A percentile compares a stretch with the other conserved stretches of the same genome.
Evolutionary conservation across 2,888 invertebrate species (phyloP).

Genomic region (Ommatoiulus sabulosus): DNA sequence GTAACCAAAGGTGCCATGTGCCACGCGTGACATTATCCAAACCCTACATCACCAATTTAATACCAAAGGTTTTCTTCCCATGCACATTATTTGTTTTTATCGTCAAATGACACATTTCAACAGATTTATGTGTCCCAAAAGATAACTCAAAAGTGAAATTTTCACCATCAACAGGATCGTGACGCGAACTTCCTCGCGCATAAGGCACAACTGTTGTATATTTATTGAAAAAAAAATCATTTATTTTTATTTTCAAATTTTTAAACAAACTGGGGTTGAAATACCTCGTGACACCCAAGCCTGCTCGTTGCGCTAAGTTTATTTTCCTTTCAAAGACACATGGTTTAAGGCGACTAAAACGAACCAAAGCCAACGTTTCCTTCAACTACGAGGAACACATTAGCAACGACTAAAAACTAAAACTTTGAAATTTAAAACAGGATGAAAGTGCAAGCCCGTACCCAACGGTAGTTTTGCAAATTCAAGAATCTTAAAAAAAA

Average conservation of each 20-base stretch:
- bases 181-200: background rate
- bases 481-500: too few relatives aligned
- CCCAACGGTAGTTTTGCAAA: too few relatives aligned
- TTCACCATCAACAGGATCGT: background rate
- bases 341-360: constrained; percentile 10
- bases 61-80: background rate
- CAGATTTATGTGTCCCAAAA: background rate
- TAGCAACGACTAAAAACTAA: background rate
- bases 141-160: background rate
- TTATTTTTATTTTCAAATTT: constrained; percentile 30
- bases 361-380: background rate
- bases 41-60: background rate
- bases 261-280: constrained; percentile 4
- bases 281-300: background rate
- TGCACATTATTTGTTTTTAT: background rate
- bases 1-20: background rate
- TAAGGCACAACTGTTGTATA: background rate
- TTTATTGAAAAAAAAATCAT: constrained; percentile 39
- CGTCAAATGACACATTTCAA: background rate
- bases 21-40: background rate
- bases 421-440: background rate
- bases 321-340: constrained; percentile 12
- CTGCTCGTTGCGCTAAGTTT: background rate
- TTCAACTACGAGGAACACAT: background rate
- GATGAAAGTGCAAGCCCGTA: too few relatives aligned